These are phyloP conservation scores for Catharus bicknelli DNA, from an alignment of 2,113 vertebrate genomes.

Conservation along the genomic window DNA sequence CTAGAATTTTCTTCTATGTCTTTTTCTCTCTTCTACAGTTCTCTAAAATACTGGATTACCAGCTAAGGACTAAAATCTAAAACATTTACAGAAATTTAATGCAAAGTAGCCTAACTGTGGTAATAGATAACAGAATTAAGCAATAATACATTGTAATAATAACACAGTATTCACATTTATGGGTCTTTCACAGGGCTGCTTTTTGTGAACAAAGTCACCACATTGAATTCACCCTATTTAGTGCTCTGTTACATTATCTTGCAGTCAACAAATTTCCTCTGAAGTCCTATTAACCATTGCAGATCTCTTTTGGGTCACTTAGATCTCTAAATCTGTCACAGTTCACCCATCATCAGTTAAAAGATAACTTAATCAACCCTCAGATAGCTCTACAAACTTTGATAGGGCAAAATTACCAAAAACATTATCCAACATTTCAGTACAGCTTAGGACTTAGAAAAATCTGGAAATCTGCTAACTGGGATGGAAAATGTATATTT, in stretches of 20 bases:
- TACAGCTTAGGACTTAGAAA: not conserved
- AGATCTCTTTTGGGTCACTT: not conserved
- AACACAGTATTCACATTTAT: not conserved
- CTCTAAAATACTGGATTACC: not conserved
- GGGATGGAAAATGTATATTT: not conserved
- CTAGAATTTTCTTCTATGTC: not conserved
- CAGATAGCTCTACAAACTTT: not conserved
- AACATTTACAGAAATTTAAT: not conserved
- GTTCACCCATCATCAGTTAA: not conserved
- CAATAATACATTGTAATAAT: not conserved
- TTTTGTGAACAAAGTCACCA: not conserved
- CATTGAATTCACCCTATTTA: not conserved
- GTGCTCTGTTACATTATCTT: not conserved
- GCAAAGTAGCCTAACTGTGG: not conserved
- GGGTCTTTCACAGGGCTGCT: not conserved
- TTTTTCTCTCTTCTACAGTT: not conserved
- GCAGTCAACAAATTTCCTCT: not conserved
- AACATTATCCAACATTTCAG: not conserved
- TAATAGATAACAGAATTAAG: not conserved
- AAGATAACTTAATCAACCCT: not conserved
- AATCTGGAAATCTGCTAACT: not conserved
- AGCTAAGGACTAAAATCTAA: not conserved
- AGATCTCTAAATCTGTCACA: not conserved
- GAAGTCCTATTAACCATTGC: not conserved
- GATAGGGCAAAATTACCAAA: not conserved